These are phyloP conservation scores for Platycheirus rosarum DNA, from an alignment of 2,888 invertebrate species.

Conservation along the genomic window DNA sequence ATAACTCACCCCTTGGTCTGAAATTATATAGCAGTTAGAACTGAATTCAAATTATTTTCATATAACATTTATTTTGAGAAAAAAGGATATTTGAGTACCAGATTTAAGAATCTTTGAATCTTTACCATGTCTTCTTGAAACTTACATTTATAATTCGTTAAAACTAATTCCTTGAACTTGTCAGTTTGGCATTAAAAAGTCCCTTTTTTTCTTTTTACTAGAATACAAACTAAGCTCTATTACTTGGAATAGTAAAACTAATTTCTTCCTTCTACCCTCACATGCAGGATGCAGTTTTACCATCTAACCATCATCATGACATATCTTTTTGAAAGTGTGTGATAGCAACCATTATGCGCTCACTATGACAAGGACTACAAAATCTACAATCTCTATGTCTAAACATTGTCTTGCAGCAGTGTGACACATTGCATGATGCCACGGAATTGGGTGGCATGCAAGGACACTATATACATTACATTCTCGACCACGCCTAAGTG, in stretches of 20 bases:
- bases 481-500: slow-evolving; percentile 7
- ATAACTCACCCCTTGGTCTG: too few relatives aligned
- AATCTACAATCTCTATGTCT: slow-evolving; percentile 1
- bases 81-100: too few relatives aligned
- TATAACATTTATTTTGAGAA: too few relatives aligned
- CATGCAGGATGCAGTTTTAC: slow-evolving; percentile 1
- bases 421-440: neutral
- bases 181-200: neutral
- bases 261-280: neutral
- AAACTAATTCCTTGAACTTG: neutral
- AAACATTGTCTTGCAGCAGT: neutral
- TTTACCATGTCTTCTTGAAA: too few relatives aligned
- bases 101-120: too few relatives aligned
- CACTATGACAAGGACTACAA: slow-evolving; percentile 46
- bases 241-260: neutral
- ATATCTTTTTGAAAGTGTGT: slow-evolving; percentile 19
- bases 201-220: too few relatives aligned
- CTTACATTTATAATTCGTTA: neutral
- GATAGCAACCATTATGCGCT: slow-evolving; percentile 37
- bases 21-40: too few relatives aligned
- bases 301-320: slow-evolving; percentile 30
- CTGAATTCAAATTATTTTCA: too few relatives aligned
- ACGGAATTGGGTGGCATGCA: slow-evolving; percentile 16
- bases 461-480: too few relatives aligned
- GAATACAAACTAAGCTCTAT: neutral